Conservation (phyloP, 2,113 vertebrate genomes). For the Cololabis saira region DNA sequence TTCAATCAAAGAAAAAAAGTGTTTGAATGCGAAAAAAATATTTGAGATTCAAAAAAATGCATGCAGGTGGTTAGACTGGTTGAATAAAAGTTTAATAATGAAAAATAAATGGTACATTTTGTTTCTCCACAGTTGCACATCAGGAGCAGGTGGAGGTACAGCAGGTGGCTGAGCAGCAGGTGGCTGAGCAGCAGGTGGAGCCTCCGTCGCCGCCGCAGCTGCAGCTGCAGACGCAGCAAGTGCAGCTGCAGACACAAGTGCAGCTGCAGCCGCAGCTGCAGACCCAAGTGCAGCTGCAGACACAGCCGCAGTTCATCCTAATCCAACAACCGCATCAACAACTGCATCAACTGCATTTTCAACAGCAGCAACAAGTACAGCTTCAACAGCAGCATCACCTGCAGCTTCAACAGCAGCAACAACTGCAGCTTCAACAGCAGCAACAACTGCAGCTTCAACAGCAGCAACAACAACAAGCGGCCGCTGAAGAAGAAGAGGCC, state of each 20-base stretch:
- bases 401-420: background rate
- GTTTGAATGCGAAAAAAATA: no score
- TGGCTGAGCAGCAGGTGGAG: background rate
- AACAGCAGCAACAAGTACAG: conserved; percentile 25
- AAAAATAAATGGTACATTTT: no score
- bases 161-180: conserved; percentile 18
- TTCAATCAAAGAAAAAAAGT: no score
- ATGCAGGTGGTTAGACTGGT: no score
- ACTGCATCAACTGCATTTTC: conserved; percentile 5
- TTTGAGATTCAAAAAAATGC: no score
- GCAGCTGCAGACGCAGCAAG: conserved; percentile 31
- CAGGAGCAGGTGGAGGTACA: conserved; percentile 29
- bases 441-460: conserved; percentile 23
- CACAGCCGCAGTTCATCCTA: conserved; percentile 14
- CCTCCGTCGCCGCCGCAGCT: no score
- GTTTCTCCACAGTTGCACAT: conserved; percentile 17
- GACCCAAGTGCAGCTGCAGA: background rate
- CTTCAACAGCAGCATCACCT: conserved; percentile 33
- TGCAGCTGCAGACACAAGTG: no score
- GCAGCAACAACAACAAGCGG: conserved; percentile 25
- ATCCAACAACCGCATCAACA: conserved; percentile 44
- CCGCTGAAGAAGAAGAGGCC: conserved; percentile 17
- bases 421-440: background rate
- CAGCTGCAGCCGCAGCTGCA: background rate
- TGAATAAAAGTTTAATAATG: no score